Evolutionary conservation across 2,797 vertebrate species (phyloP).

Genomic region (Alcedo quadribrachys): DNA sequence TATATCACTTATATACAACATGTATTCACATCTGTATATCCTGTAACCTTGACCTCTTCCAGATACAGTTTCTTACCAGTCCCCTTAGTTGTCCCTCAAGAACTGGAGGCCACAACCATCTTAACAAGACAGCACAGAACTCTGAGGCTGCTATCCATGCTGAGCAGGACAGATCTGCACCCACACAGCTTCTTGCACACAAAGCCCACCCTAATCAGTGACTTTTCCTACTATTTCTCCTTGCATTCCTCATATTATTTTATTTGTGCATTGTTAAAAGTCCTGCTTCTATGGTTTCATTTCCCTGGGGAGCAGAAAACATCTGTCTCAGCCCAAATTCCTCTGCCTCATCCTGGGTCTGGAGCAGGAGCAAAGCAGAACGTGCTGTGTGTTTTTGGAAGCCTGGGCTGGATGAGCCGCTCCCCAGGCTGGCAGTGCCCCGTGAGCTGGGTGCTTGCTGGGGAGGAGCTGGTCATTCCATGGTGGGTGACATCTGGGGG

Average conservation of each 20-base stretch:
- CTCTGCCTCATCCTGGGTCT: neutral
- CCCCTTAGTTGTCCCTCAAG: neutral
- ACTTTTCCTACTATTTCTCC: neutral
- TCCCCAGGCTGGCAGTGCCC: neutral
- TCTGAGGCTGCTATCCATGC: neutral
- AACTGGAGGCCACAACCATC: neutral
- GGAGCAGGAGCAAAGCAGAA: neutral
- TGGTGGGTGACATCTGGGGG: neutral
- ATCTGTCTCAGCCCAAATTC: rapidly evolving
- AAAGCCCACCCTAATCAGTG: neutral
- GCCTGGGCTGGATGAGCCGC: neutral
- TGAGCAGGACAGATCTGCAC: neutral
- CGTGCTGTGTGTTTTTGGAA: rapidly evolving
- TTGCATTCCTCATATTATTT: neutral
- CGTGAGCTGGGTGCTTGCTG: neutral
- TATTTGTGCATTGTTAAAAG: neutral
- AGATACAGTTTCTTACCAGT: neutral
- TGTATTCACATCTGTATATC: neutral
- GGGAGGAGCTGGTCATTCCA: neutral
- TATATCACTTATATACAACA: no score
- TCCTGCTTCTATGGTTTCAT: neutral
- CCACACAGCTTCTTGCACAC: neutral
- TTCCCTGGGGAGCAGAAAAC: neutral
- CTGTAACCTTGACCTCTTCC: neutral
- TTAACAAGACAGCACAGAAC: neutral